Percentiles rank a stretch among this genome's conserved stretches.
phyloP scores from a whole-genome alignment of 2,113 vertebrate species.

The Clarias magur region DNA sequence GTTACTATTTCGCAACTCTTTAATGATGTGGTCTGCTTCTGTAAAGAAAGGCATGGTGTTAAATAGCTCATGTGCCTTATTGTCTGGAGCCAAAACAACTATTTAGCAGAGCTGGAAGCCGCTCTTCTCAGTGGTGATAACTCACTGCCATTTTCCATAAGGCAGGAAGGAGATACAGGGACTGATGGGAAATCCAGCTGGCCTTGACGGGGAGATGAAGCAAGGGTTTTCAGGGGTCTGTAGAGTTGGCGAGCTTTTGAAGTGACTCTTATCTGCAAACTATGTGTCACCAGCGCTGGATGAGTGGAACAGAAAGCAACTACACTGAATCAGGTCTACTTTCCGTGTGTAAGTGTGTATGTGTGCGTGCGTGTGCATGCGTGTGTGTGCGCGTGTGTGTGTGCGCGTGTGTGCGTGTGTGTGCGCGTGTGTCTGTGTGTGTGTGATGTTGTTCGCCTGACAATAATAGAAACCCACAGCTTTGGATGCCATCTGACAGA shows the following conservation, averaged over 20 bases:
- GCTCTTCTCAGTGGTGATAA: conserved; percentile 12
- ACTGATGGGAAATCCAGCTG: conserved; percentile 54
- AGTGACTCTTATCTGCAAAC: conserved; percentile 51
- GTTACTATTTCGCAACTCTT: conserved; percentile 9
- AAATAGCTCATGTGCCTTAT: conserved; percentile 21
- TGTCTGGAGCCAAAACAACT: conserved; percentile 12
- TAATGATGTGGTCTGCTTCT: conserved; percentile 11
- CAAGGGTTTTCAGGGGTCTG: conserved; percentile 45
- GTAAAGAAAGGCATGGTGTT: conserved; percentile 25
- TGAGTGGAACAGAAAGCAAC: conserved; percentile 36
- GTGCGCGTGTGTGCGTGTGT: too few relatives aligned
- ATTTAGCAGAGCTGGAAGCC: conserved; percentile 11
- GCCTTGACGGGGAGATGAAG: conserved; percentile 54
- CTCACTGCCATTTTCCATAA: conserved; percentile 22
- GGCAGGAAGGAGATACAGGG: conserved; percentile 24
- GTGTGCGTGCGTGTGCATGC: background rate
- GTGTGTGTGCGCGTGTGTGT: conserved; percentile 13
- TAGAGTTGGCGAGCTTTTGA: conserved; percentile 12
- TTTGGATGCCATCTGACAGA: conserved; percentile 50
- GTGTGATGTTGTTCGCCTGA: conserved; percentile 40
- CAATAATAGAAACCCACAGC: conserved; percentile 59
- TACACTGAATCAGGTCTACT: conserved; percentile 48
- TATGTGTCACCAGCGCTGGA: conserved; percentile 29
- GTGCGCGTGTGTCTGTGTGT: too few relatives aligned
- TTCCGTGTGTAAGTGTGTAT: background rate